A percentile compares a stretch with the other conserved stretches of the same genome.
phyloP scores from a whole-genome alignment of 2,797 vertebrate genomes.

The Melanotaenia boesemani region DNA sequence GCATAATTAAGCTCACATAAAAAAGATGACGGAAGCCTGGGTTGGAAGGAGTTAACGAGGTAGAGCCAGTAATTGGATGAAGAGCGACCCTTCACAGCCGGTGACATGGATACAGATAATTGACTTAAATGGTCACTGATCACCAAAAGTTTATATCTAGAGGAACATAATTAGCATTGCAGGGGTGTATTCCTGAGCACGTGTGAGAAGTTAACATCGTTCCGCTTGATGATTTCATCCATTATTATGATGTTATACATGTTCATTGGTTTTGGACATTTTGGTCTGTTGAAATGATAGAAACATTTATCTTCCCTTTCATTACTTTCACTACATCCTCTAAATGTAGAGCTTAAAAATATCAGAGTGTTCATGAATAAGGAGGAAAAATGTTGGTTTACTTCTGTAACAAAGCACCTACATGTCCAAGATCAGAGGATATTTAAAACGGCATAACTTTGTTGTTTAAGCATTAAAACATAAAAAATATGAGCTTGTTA shows the following conservation, averaged over 20 bases:
- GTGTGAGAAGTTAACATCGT: background rate
- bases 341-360: too few relatives aligned
- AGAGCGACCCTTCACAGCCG: constrained; percentile 58
- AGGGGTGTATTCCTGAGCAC: background rate
- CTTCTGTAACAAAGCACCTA: too few relatives aligned
- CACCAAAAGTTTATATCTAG: constrained; percentile 22
- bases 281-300: too few relatives aligned
- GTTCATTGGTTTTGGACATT: too few relatives aligned
- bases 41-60: constrained; percentile 71
- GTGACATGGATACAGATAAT: constrained; percentile 61
- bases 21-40: constrained; percentile 38
- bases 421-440: too few relatives aligned
- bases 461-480: too few relatives aligned
- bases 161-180: background rate
- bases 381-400: too few relatives aligned
- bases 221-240: background rate
- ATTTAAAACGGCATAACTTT: too few relatives aligned
- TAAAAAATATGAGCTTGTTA: too few relatives aligned
- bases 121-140: constrained; percentile 69
- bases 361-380: too few relatives aligned
- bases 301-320: too few relatives aligned
- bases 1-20: constrained; percentile 72
- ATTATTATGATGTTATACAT: background rate
- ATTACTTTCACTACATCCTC: too few relatives aligned
- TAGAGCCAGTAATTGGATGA: constrained; percentile 69